Conservation (phyloP, 2,113 vertebrate genomes). For the Leucoraja erinaceus region DNA sequence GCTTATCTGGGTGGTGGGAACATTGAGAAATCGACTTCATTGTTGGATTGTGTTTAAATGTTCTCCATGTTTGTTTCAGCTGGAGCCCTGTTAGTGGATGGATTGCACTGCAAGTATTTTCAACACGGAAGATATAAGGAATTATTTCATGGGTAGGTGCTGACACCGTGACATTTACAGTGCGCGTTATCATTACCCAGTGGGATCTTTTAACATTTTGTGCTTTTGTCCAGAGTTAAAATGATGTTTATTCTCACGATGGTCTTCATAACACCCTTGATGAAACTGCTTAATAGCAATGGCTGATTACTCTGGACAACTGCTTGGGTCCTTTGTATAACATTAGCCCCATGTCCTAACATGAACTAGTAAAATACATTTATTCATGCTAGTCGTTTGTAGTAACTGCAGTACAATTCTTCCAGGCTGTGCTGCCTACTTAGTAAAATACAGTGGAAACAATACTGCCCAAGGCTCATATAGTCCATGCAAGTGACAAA, state of each 20-base stretch:
- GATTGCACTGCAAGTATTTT: not conserved
- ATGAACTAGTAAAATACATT: not conserved
- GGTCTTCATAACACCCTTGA: slow-evolving; percentile 11
- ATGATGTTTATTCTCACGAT: slow-evolving; percentile 35
- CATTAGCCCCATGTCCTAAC: not conserved
- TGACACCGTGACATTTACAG: not conserved
- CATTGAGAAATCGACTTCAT: no score
- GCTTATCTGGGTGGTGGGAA: not conserved
- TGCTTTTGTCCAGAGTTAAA: not conserved
- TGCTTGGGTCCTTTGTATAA: not conserved
- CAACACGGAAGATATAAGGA: not conserved
- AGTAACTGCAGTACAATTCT: not conserved
- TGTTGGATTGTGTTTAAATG: no score
- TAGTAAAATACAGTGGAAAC: no score
- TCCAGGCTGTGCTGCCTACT: no score
- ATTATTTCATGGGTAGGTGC: not conserved
- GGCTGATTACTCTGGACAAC: not conserved
- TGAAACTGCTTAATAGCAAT: slow-evolving; percentile 2
- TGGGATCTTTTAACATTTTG: not conserved
- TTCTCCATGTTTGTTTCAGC: not conserved
- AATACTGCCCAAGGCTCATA: no score
- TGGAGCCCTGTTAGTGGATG: not conserved
- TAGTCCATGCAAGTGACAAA: no score
- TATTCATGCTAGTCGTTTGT: no score
- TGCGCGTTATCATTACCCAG: not conserved